phyloP scores from a whole-genome alignment of 1,140 invertebrate genomes.

The Coboldia fuscipes region DNA sequence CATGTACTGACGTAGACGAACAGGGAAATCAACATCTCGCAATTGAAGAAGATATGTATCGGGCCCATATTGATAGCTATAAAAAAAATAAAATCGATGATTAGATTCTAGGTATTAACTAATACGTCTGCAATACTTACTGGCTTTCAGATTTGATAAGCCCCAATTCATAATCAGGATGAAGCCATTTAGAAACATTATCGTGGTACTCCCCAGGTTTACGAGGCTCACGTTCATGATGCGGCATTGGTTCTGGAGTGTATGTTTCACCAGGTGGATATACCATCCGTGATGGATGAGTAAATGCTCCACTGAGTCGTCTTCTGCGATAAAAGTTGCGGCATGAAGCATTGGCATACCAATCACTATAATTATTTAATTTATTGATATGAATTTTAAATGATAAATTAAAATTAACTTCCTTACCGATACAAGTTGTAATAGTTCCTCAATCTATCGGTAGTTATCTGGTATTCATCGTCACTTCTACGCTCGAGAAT shows the following conservation, averaged over 20 bases:
- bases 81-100: constrained; percentile 8
- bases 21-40: constrained; percentile 79
- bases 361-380: constrained; percentile 35
- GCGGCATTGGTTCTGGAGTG: constrained; percentile 48
- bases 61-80: constrained; percentile 81
- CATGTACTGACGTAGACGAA: constrained; percentile 77
- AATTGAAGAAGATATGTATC: constrained; percentile 88
- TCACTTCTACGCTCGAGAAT: constrained; percentile 35
- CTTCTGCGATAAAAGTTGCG: constrained; percentile 63
- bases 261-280: constrained; percentile 69
- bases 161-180: constrained; percentile 65
- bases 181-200: constrained; percentile 47
- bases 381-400: background rate
- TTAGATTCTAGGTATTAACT: background rate
- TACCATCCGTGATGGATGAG: constrained; percentile 82
- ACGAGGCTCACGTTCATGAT: constrained; percentile 24
- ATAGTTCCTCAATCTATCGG: constrained; percentile 52
- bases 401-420: constrained; percentile 2
- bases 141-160: constrained; percentile 66
- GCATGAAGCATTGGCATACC: constrained; percentile 75
- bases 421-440: constrained; percentile 44
- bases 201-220: constrained; percentile 37
- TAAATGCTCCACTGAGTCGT: constrained; percentile 58
- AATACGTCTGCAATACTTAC: constrained; percentile 30
- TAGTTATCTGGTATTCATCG: constrained; percentile 48